Evolutionary conservation across 23 tunicate genomes (phyloP), one percentile per base, ranked within the genome.

Genomic region (Trididemnum nubilum): DNA sequence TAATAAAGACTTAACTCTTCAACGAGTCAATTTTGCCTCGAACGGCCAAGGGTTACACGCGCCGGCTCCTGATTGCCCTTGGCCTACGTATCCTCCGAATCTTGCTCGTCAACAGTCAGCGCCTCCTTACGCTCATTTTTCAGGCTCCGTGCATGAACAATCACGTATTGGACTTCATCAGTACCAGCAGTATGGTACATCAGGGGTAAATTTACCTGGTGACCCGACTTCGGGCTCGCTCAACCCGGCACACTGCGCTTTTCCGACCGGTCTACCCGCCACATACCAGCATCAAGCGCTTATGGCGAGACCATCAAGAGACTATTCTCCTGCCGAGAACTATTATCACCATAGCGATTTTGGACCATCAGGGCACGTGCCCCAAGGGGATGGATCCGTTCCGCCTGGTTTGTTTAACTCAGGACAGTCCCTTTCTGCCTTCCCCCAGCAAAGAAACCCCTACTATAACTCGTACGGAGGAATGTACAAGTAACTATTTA

Each of bases 41-140:
- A 38, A 38, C 57, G 29, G 7, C 4, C 38, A 38, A 29, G 58
- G 81, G 35, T 2, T 32, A 25, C 44, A 66, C 27, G 66, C 40
- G 2, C 36, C 38, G 2, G 19, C 66, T 27, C 36, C 81, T 19
- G 38, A 12, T 7, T 27, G 33, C 31, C 2, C 27, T 39, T 77
- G 81, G 81, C 81, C 38, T 24, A 2, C 81, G 3, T 28, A 29
- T 37, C 81, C 49, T 34, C 81, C 81, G 2, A 15, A 32, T 77
- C 54, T 77, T 12, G 52, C 67, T 12, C 35, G 81, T 2, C 81
- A 77, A 29, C 81, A 77, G 67, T 77, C 81, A 34, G 81, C 81
- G 2, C 66, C 66, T 27, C 67, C 67, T 23, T 77, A 40, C 59
- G 28, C 5, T 33, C 74, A 67, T 5, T 67, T 31, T 33, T 5